Evolutionary conservation across 2,888 invertebrate genomes (phyloP).

Genomic region (Sipha maydis): DNA sequence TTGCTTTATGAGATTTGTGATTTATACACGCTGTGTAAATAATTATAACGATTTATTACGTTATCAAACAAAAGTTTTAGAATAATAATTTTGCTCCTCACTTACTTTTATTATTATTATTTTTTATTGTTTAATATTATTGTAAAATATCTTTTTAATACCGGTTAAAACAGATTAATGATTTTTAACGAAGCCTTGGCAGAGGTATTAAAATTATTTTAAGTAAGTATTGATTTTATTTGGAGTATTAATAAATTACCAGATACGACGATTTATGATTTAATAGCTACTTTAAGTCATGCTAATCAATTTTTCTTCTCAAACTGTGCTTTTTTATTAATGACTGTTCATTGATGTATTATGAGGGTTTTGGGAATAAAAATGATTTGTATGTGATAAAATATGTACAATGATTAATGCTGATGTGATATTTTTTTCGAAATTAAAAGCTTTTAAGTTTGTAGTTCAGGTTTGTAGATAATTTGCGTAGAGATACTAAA

Average conservation of each 20-base stretch:
- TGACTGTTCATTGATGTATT: neutral
- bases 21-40: slow-evolving; percentile 20
- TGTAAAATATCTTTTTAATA: slow-evolving; percentile 13
- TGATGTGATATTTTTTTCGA: neutral
- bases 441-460: neutral
- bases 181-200: neutral
- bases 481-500: neutral
- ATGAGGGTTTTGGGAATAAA: neutral
- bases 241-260: slow-evolving; percentile 25
- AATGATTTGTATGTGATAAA: neutral
- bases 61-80: slow-evolving; percentile 36
- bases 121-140: neutral
- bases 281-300: neutral
- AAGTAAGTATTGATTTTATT: slow-evolving; percentile 10
- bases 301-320: neutral
- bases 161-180: slow-evolving; percentile 5
- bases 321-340: neutral
- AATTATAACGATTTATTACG: slow-evolving; percentile 40
- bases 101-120: too few relatives aligned
- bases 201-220: slow-evolving; percentile 4
- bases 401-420: neutral
- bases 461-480: neutral
- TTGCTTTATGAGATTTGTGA: slow-evolving; percentile 31
- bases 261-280: neutral
- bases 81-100: neutral